Evolutionary conservation across 2,888 invertebrate genomes (phyloP).

Genomic region (Salpingus planirostris): DNA sequence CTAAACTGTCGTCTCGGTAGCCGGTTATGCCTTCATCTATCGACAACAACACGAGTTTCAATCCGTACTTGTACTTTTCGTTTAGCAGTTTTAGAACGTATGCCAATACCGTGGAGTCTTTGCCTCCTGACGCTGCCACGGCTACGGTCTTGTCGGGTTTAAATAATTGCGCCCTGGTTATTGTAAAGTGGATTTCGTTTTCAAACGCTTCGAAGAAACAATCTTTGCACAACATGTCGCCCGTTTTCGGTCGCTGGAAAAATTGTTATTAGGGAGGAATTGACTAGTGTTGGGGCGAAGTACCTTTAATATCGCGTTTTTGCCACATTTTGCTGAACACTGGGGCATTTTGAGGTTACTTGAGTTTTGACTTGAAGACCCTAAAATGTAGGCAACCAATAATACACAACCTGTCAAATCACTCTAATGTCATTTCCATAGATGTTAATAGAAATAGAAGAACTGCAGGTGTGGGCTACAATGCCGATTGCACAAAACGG

Average conservation of each 20-base stretch:
- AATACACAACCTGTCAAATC: no score
- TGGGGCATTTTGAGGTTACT: constrained; percentile 62
- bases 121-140: constrained; percentile 88
- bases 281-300: background rate
- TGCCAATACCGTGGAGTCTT: constrained; percentile 96
- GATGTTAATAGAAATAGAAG: no score
- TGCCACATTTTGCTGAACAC: constrained; percentile 66
- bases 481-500: no score
- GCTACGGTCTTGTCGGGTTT: constrained; percentile 78
- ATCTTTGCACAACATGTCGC: constrained; percentile 85
- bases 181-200: constrained; percentile 89
- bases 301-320: constrained; percentile 49
- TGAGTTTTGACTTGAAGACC: no score
- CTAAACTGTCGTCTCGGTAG: constrained; percentile 90
- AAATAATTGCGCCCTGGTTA: constrained; percentile 72
- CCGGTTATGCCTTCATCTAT: constrained; percentile 98
- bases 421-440: no score
- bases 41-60: constrained; percentile 83
- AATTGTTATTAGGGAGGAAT: constrained; percentile 1
- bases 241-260: constrained; percentile 76
- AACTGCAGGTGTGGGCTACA: no score
- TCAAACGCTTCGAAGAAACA: constrained; percentile 94
- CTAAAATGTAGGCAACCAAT: constrained; percentile 2
- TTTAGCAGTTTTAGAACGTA: constrained; percentile 88
- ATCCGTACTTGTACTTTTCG: constrained; percentile 79